These are phyloP conservation scores for Sceloporus undulatus DNA, from an alignment of 2,113 vertebrate genomes.

Conservation along the genomic window DNA sequence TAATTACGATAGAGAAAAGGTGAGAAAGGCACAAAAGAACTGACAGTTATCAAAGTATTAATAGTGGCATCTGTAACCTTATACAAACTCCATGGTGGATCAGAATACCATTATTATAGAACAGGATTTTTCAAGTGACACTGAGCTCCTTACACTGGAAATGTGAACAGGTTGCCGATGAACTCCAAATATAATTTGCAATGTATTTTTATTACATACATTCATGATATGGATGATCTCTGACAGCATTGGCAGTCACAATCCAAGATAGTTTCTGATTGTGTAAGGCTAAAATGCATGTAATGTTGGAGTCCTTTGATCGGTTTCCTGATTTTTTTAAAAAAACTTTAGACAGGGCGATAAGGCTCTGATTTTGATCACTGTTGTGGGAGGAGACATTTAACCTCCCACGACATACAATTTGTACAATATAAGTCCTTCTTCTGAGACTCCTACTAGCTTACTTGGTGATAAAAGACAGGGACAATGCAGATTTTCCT, in stretches of 20 bases:
- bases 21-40: slow-evolving; percentile 6
- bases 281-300: background rate
- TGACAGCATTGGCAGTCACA: background rate
- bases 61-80: slow-evolving; percentile 22
- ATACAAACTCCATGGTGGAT: slow-evolving; percentile 3
- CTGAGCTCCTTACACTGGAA: background rate
- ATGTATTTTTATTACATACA: background rate
- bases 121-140: slow-evolving; percentile 12
- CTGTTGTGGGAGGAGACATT: background rate
- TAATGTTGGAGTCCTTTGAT: background rate
- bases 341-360: background rate
- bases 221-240: background rate
- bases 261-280: background rate
- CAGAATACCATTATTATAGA: slow-evolving; percentile 10
- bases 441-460: background rate
- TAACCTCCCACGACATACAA: background rate
- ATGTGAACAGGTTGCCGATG: background rate
- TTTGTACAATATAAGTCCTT: background rate
- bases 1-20: slow-evolving; percentile 10
- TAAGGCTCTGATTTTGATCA: too few relatives aligned
- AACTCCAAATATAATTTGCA: background rate
- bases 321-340: background rate
- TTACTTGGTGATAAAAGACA: background rate
- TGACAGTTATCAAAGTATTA: slow-evolving; percentile 22
- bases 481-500: background rate